Conservation (phyloP, 2,113 vertebrate species). For the Calidris pugnax region DNA sequence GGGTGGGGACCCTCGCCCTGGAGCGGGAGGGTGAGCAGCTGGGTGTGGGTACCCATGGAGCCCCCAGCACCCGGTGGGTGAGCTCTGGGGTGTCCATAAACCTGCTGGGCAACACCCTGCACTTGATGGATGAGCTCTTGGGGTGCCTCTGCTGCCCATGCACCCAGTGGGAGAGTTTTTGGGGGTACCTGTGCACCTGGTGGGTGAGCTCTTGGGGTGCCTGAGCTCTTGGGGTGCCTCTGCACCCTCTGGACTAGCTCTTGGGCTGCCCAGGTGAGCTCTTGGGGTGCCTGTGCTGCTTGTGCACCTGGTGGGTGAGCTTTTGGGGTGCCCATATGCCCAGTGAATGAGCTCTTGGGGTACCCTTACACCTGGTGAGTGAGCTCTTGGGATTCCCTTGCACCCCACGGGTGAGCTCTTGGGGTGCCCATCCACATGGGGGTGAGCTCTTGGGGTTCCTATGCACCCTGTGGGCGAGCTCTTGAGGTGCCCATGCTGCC, state of each 20-base stretch:
- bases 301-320: neutral
- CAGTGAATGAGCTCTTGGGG: no score
- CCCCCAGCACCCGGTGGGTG: rapidly evolving
- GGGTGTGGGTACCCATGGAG: rapidly evolving
- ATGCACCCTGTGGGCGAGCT: neutral
- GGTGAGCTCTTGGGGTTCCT: neutral
- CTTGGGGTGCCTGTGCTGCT: neutral
- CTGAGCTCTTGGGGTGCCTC: neutral
- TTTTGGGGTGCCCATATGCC: neutral
- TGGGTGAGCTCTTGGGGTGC: neutral
- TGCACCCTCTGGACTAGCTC: neutral
- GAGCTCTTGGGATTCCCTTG: no score
- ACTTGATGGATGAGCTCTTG: neutral
- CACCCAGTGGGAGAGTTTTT: neutral
- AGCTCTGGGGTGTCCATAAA: neutral
- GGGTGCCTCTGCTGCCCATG: neutral
- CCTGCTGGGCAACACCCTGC: neutral
- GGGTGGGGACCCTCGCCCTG: rapidly evolving
- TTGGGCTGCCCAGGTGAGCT: neutral
- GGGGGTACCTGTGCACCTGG: rapidly evolving
- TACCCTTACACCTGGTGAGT: neutral
- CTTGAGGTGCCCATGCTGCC: neutral
- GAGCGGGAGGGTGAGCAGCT: neutral
- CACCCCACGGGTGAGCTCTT: neutral
- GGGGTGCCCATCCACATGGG: rapidly evolving